These are phyloP conservation scores for Cisticola juncidis DNA, from an alignment of 2,113 vertebrate species.

Conservation along the genomic window DNA sequence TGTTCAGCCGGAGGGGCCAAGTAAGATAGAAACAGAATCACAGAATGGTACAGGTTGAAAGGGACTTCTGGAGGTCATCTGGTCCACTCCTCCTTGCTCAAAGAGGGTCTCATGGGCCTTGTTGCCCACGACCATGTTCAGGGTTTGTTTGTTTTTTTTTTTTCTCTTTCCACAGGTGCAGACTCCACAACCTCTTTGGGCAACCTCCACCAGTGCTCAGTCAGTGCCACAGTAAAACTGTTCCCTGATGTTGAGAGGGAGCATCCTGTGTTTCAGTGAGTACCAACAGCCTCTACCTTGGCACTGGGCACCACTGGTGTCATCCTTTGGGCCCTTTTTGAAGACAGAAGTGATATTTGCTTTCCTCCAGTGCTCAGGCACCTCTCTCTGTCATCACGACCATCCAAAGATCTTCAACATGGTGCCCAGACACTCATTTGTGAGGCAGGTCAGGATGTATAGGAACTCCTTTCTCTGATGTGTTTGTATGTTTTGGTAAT, in stretches of 20 bases:
- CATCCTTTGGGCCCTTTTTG: neutral
- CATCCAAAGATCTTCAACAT: neutral
- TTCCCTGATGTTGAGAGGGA: neutral
- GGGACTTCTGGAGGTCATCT: neutral
- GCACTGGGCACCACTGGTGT: neutral
- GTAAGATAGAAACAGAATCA: neutral
- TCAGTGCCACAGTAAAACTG: neutral
- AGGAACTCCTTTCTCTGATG: neutral
- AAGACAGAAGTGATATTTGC: neutral
- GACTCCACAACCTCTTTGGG: neutral
- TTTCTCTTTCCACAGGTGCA: neutral
- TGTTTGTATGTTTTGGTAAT: neutral
- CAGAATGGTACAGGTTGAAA: neutral
- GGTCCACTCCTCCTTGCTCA: neutral
- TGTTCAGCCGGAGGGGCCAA: neutral
- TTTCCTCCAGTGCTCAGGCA: neutral
- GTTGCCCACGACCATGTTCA: neutral
- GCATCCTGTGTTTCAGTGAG: neutral
- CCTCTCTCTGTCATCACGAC: neutral
- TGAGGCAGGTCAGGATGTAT: accelerated
- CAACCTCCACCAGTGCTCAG: neutral
- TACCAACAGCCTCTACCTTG: neutral
- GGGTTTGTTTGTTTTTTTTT: neutral
- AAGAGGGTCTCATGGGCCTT: neutral
- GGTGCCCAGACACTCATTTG: neutral